Evolutionary conservation across 2,113 vertebrate genomes (phyloP).

Genomic region (Elanus axillaris): DNA sequence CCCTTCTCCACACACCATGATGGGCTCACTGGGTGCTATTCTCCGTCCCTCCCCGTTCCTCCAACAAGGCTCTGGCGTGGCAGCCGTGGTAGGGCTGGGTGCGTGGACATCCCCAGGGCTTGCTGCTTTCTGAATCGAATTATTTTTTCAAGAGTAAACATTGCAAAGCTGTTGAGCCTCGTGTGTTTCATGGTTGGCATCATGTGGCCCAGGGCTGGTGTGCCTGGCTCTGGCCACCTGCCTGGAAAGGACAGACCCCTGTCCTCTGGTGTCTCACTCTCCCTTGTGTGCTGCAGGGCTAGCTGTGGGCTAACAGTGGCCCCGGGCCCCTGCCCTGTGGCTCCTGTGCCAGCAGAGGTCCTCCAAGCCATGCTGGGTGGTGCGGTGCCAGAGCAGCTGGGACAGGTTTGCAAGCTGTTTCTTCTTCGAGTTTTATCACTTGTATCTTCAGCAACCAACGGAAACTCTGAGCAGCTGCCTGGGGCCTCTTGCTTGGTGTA

Average conservation of each 20-base stretch:
- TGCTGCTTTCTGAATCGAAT: not conserved
- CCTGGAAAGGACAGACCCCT: not conserved
- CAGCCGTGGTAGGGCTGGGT: not conserved
- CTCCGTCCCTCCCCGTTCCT: rapidly evolving
- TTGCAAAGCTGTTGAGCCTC: constrained; percentile 31
- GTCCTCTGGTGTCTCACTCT: not conserved
- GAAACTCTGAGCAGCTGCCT: not conserved
- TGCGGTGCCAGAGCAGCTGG: not conserved
- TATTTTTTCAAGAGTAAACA: constrained; percentile 65
- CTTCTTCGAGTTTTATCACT: not conserved
- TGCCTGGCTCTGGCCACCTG: not conserved
- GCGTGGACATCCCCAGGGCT: not conserved
- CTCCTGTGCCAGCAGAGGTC: constrained; percentile 33
- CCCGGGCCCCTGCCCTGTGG: not conserved
- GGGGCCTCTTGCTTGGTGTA: rapidly evolving
- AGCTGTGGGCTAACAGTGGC: rapidly evolving
- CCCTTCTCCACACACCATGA: rapidly evolving
- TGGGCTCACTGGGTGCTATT: not conserved
- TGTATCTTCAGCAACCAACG: not conserved
- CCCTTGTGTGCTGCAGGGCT: not conserved
- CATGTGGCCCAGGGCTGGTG: rapidly evolving
- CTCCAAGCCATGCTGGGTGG: not conserved
- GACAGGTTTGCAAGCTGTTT: not conserved
- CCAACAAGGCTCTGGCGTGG: not conserved
- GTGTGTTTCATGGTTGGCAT: not conserved